Conservation (phyloP, 2,888 invertebrate genomes). For the Magallana nippona region DNA sequence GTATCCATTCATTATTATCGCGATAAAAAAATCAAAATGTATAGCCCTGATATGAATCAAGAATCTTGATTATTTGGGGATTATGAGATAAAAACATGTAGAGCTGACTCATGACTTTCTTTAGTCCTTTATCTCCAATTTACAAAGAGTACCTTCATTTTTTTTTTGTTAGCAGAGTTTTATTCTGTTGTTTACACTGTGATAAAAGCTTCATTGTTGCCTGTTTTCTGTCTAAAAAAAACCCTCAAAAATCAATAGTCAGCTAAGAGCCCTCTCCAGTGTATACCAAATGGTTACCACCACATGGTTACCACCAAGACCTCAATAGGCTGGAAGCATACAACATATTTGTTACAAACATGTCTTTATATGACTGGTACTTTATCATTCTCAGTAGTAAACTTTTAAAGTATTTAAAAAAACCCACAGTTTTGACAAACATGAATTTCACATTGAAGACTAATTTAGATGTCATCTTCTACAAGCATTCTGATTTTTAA, state of each 20-base stretch:
- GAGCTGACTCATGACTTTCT: not conserved
- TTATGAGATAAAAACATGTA: not conserved
- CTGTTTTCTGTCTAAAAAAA: not conserved
- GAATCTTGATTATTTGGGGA: too few relatives aligned
- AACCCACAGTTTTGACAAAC: too few relatives aligned
- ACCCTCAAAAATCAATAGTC: not conserved
- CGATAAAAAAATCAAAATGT: too few relatives aligned
- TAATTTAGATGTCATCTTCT: too few relatives aligned
- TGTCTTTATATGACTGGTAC: too few relatives aligned
- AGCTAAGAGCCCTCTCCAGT: not conserved
- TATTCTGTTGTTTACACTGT: conserved; percentile 1
- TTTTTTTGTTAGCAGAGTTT: not conserved
- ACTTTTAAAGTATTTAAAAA: too few relatives aligned
- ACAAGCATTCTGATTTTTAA: too few relatives aligned
- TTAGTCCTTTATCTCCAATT: not conserved
- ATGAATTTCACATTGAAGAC: too few relatives aligned
- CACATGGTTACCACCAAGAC: not conserved
- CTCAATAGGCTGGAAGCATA: not conserved
- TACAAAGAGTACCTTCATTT: not conserved
- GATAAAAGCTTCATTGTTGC: conserved; percentile 13
- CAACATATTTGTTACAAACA: too few relatives aligned
- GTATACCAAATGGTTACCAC: not conserved
- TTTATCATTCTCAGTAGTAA: too few relatives aligned
- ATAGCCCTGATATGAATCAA: too few relatives aligned
- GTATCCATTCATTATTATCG: too few relatives aligned